A percentile compares a stretch with the other conserved stretches of the same genome.
Evolutionary conservation across 1,140 invertebrate genomes (phyloP).

Genomic region (Brachionus manjavacas): DNA sequence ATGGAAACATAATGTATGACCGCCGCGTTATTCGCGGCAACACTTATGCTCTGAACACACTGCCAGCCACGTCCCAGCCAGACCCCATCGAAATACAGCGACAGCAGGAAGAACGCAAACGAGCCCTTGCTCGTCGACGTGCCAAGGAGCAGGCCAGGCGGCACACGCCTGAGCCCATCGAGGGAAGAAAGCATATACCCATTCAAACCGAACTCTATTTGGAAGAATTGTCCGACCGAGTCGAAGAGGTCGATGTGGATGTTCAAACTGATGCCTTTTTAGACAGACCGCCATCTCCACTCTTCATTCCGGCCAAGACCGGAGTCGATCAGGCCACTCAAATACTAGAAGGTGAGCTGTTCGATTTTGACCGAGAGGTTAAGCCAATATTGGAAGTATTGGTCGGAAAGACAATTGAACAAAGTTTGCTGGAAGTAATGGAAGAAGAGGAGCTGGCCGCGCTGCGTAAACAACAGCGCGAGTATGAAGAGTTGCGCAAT

Average conservation of each 20-base stretch:
- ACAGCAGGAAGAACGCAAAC: slow-evolving; percentile 53
- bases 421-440: slow-evolving; percentile 71
- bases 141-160: slow-evolving; percentile 55
- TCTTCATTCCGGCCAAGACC: slow-evolving; percentile 70
- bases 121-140: slow-evolving; percentile 55
- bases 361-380: slow-evolving; percentile 79
- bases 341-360: slow-evolving; percentile 73
- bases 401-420: slow-evolving; percentile 78
- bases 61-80: slow-evolving; percentile 59
- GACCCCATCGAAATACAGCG: slow-evolving; percentile 58
- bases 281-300: slow-evolving; percentile 68
- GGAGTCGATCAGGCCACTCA: slow-evolving; percentile 75
- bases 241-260: slow-evolving; percentile 66
- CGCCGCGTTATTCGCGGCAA: slow-evolving; percentile 73
- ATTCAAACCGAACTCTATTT: slow-evolving; percentile 81
- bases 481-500: slow-evolving; percentile 68
- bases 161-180: slow-evolving; percentile 60
- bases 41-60: slow-evolving; percentile 65
- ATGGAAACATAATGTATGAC: slow-evolving; percentile 75
- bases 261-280: slow-evolving; percentile 80
- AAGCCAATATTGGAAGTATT: slow-evolving; percentile 78
- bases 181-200: slow-evolving; percentile 72
- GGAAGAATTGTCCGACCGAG: slow-evolving; percentile 67
- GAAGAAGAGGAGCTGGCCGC: slow-evolving; percentile 63
- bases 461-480: slow-evolving; percentile 70